A percentile compares a stretch with the other conserved stretches of the same genome.
phyloP scores from a whole-genome alignment of 2,113 vertebrate genomes.

The Acanthisitta chloris region DNA sequence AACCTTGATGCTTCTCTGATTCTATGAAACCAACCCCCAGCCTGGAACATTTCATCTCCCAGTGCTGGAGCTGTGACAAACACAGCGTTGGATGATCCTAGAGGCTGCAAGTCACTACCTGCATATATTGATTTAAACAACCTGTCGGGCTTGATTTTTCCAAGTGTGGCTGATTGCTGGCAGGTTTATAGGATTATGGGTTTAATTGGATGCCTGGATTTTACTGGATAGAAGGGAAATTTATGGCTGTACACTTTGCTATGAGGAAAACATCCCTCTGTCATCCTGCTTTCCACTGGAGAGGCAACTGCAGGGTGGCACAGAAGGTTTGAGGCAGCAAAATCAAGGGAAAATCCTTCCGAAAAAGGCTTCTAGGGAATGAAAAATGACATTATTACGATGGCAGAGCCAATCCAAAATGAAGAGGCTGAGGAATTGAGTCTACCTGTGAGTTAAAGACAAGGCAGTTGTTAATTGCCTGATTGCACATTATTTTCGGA shows the following conservation, averaged over 20 bases:
- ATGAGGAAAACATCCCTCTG: constrained; percentile 11
- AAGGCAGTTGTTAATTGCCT: constrained; percentile 15
- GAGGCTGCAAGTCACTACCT: constrained; percentile 64
- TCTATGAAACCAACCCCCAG: background rate
- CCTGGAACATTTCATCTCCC: constrained; percentile 19
- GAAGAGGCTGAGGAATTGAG: background rate
- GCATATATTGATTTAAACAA: constrained; percentile 73
- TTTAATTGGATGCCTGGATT: constrained; percentile 78
- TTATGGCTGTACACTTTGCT: constrained; percentile 55
- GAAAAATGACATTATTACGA: background rate
- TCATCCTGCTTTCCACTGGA: background rate
- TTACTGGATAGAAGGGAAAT: constrained; percentile 74
- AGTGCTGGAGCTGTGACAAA: background rate
- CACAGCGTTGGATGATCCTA: constrained; percentile 26
- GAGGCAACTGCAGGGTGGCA: background rate
- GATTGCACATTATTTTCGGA: constrained; percentile 43
- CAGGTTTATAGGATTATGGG: constrained; percentile 79
- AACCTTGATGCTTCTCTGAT: too few relatives aligned
- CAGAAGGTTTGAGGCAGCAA: background rate
- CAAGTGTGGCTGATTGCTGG: constrained; percentile 70
- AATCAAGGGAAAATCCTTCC: background rate
- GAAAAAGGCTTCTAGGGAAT: background rate
- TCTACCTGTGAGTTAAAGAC: constrained; percentile 39
- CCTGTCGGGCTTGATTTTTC: constrained; percentile 71
- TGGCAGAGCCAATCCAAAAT: background rate